Conservation (phyloP, 2,113 vertebrate genomes). For the Otus sunia region DNA sequence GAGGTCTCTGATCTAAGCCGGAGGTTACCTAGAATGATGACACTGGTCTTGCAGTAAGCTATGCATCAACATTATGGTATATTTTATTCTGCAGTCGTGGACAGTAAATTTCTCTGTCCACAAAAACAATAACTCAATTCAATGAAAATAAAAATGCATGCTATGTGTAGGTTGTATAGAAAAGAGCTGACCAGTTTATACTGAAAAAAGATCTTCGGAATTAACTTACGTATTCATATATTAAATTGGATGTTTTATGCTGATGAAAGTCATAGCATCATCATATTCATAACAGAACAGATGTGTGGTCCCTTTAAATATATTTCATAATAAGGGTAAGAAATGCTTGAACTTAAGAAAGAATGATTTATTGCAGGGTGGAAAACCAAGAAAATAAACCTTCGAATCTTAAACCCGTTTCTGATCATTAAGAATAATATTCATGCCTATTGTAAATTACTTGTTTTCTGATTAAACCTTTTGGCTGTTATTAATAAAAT, state of each 20-base stretch:
- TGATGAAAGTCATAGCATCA: slow-evolving; percentile 1
- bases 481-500: slow-evolving; percentile 42
- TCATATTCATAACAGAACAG: neutral
- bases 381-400: slow-evolving; percentile 14
- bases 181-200: neutral
- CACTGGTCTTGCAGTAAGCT: slow-evolving; percentile 55
- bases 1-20: slow-evolving; percentile 61
- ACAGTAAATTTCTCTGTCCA: slow-evolving; percentile 60
- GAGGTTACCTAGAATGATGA: slow-evolving; percentile 69
- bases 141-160: slow-evolving; percentile 56
- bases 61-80: slow-evolving; percentile 37
- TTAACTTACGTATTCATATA: neutral
- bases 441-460: slow-evolving; percentile 38
- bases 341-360: neutral
- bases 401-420: slow-evolving; percentile 52
- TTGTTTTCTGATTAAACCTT: slow-evolving; percentile 46
- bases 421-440: slow-evolving; percentile 43
- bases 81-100: slow-evolving; percentile 49
- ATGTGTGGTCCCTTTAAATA: neutral
- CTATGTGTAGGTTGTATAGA: neutral
- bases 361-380: neutral
- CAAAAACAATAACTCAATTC: slow-evolving; percentile 65
- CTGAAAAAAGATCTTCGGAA: neutral
- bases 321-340: neutral
- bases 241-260: slow-evolving; percentile 19